Evolutionary conservation across 2,113 vertebrate genomes (phyloP).

Genomic region (Castor canadensis): DNA sequence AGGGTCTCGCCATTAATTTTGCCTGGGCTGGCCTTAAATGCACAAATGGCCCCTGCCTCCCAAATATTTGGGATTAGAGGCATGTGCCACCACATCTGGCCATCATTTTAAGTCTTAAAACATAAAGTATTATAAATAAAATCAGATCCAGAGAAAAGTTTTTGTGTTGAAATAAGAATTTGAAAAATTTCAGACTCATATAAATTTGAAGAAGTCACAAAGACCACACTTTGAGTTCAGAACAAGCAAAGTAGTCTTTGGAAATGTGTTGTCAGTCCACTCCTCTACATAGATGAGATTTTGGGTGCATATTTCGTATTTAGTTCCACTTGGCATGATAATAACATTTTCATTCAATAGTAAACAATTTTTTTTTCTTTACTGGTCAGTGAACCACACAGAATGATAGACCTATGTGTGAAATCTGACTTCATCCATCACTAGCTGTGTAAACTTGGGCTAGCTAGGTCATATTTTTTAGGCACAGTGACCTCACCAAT

Average conservation of each 20-base stretch:
- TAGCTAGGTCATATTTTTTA: neutral
- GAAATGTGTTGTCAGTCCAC: neutral
- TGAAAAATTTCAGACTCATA: neutral
- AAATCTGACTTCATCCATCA: neutral
- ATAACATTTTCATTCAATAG: neutral
- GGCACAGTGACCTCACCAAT: neutral
- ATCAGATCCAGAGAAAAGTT: neutral
- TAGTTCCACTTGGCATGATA: neutral
- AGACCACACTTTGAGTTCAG: neutral
- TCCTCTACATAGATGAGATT: neutral
- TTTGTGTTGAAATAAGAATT: constrained; percentile 6
- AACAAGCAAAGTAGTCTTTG: neutral
- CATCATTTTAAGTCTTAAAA: constrained; percentile 9
- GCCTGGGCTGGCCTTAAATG: too few species aligned
- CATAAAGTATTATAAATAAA: neutral
- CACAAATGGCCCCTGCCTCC: too few species aligned
- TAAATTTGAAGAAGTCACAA: neutral
- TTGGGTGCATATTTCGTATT: neutral
- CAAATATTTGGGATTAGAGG: too few species aligned
- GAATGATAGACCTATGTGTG: neutral
- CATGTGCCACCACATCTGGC: too few species aligned
- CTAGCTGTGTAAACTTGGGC: neutral
- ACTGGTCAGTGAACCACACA: neutral
- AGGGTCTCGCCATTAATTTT: too few species aligned
- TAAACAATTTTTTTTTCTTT: neutral